A percentile compares a stretch with the other conserved stretches of the same genome.
Conservation (phyloP, 2,888 invertebrate genomes). For the Synergus itoensis region DNA sequence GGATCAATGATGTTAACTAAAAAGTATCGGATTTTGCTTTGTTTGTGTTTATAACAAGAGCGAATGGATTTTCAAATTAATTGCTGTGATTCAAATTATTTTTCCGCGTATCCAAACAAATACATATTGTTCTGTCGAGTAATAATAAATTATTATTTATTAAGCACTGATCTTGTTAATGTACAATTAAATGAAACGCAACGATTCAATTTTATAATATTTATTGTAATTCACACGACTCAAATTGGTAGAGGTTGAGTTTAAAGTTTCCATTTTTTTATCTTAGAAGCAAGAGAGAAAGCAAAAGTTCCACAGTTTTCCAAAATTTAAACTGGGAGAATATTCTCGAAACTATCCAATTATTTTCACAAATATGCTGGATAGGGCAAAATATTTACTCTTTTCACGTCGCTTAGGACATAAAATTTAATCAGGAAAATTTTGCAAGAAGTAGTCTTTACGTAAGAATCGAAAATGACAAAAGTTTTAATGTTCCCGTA, state of each 20-base stretch:
- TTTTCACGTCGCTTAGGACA: not conserved
- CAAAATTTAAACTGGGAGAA: too few species aligned
- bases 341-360: too few species aligned
- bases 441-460: not conserved
- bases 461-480: not conserved
- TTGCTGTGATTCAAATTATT: not conserved
- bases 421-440: not conserved
- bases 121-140: not conserved
- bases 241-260: too few species aligned
- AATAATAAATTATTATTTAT: not conserved
- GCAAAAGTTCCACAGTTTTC: too few species aligned
- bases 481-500: not conserved
- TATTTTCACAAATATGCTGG: too few species aligned
- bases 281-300: too few species aligned
- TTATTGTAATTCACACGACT: too few species aligned
- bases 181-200: too few species aligned
- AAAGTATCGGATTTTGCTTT: not conserved
- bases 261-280: too few species aligned
- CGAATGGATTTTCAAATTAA: constrained; percentile 9
- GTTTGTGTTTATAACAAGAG: not conserved
- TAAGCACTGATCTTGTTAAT: not conserved
- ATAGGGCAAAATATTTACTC: not conserved
- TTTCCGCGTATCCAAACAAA: too few species aligned
- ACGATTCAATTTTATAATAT: too few species aligned
- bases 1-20: not conserved